These are phyloP conservation scores for Didymodactylos carnosus DNA, from an alignment of 2,888 invertebrate species.

Conservation along the genomic window DNA sequence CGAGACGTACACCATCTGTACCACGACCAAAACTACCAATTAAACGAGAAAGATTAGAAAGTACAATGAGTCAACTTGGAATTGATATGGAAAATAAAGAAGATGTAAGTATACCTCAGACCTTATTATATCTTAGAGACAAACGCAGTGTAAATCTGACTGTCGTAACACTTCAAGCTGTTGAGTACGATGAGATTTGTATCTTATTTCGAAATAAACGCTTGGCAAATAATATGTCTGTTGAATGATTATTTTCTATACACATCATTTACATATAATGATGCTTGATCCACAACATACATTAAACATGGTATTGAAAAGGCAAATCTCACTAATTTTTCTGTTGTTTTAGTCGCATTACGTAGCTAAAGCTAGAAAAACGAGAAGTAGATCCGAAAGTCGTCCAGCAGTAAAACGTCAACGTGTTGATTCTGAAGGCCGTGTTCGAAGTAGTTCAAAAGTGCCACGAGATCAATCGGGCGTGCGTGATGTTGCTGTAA, in stretches of 20 bases:
- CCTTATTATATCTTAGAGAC: no score
- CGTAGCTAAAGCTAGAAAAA: constrained; percentile 22
- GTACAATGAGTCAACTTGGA: constrained; percentile 58
- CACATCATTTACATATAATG: no score
- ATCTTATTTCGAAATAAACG: no score
- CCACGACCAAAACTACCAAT: constrained; percentile 54
- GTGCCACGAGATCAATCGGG: constrained; percentile 61
- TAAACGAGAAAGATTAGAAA: not conserved
- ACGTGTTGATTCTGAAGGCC: constrained; percentile 40
- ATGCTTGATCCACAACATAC: no score
- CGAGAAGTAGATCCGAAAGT: constrained; percentile 40
- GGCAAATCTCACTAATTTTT: not conserved
- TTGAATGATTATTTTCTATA: no score
- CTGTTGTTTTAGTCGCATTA: not conserved
- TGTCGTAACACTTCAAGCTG: no score
- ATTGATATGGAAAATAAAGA: constrained; percentile 53
- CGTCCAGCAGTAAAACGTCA: constrained; percentile 42
- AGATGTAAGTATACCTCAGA: not conserved
- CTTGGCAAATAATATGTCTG: no score
- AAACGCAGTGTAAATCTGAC: no score
- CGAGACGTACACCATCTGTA: constrained; percentile 53
- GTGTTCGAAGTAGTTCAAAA: constrained; percentile 34
- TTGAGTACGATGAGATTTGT: no score
- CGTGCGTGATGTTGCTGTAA: constrained; percentile 52
- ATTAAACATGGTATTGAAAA: no score